phyloP scores from a whole-genome alignment of 2,888 invertebrate genomes.

The Mesorhabditis belari region DNA sequence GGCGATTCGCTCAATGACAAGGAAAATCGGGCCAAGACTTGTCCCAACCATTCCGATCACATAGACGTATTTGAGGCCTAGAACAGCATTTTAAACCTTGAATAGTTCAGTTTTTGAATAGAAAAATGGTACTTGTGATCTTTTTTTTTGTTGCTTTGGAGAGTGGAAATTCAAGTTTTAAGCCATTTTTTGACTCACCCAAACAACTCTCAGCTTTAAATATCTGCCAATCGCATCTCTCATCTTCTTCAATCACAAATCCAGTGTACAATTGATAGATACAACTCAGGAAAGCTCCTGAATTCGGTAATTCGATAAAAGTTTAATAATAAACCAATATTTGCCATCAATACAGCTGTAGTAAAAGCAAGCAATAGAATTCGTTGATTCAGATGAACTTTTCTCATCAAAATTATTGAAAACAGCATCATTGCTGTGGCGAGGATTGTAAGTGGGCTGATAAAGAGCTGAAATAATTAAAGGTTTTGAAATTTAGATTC shows the following conservation, averaged over 20 bases:
- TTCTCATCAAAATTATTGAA: background rate
- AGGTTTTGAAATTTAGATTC: too few species aligned
- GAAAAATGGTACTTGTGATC: too few species aligned
- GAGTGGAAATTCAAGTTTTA: too few species aligned
- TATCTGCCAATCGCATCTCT: background rate
- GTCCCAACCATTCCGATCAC: background rate
- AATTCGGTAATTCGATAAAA: too few species aligned
- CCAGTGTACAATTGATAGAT: background rate
- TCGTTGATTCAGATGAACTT: background rate
- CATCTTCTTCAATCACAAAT: background rate
- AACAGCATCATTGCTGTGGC: background rate
- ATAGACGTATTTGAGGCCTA: background rate
- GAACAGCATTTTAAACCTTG: too few species aligned
- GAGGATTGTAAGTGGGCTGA: background rate
- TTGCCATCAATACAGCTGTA: background rate
- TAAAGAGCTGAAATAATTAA: background rate
- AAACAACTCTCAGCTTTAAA: background rate
- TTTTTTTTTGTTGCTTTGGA: too few species aligned
- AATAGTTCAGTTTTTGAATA: too few species aligned
- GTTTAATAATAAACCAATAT: too few species aligned
- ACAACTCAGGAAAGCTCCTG: background rate
- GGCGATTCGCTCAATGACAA: background rate
- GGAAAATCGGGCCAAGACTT: background rate
- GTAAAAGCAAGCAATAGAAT: background rate
- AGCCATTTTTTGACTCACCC: too few species aligned